phyloP scores from a whole-genome alignment of 2,888 invertebrate species.

The Cynaeus angustus region DNA sequence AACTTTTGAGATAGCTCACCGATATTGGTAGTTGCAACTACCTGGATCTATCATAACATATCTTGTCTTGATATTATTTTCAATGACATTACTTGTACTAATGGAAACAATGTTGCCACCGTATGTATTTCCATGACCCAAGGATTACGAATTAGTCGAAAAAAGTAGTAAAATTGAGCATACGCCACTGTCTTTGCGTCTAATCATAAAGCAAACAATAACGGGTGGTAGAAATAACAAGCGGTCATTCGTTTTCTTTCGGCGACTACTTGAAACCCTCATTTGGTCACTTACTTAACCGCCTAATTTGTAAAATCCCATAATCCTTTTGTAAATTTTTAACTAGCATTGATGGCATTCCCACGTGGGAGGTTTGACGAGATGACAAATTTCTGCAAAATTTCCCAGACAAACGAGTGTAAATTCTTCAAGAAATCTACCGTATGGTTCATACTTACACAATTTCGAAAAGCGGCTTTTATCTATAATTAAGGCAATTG shows the following conservation, averaged over 20 bases:
- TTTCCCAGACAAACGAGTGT: background rate
- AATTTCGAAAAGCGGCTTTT: conserved; percentile 17
- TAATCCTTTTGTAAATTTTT: conserved; percentile 45
- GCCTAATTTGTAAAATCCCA: conserved; percentile 41
- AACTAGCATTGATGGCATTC: conserved; percentile 9
- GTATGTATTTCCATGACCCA: too few relatives aligned
- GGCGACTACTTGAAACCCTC: conserved; percentile 22
- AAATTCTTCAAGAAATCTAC: background rate
- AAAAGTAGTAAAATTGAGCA: too few relatives aligned
- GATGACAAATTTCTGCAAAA: conserved; percentile 37
- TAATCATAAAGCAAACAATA: conserved; percentile 33
- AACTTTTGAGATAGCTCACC: too few relatives aligned
- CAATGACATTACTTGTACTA: too few relatives aligned
- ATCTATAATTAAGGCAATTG: conserved; percentile 25
- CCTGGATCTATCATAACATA: too few relatives aligned
- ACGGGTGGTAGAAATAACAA: conserved; percentile 37
- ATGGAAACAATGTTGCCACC: too few relatives aligned
- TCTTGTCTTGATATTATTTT: too few relatives aligned
- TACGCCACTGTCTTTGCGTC: conserved; percentile 10
- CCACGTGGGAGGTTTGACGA: conserved; percentile 45
- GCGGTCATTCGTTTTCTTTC: conserved; percentile 25
- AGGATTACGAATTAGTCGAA: too few relatives aligned
- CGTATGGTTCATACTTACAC: conserved; percentile 56
- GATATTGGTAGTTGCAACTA: too few relatives aligned
- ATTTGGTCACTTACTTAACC: too few relatives aligned